Evolutionary conservation across 2,113 vertebrate genomes (phyloP).

Genomic region (Seriola quinqueradiata): DNA sequence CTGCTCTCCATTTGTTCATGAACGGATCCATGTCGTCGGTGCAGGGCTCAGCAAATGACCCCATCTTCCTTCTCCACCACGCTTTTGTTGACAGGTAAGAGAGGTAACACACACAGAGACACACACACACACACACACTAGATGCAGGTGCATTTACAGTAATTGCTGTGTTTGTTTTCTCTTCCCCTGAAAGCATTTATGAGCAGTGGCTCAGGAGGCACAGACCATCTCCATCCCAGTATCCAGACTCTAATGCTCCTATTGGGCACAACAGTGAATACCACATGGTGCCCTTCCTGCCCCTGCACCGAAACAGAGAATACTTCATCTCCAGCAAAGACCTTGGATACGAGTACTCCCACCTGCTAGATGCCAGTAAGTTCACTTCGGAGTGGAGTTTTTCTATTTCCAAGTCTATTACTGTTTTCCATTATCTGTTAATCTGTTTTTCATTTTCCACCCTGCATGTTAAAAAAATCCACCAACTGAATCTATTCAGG

Average conservation of each 20-base stretch:
- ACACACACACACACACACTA: background rate
- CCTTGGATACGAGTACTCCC: slow-evolving; percentile 94
- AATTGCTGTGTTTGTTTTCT: background rate
- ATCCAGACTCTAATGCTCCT: slow-evolving; percentile 91
- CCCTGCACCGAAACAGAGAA: slow-evolving; percentile 92
- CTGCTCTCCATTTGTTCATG: slow-evolving; percentile 94
- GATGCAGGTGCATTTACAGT: background rate
- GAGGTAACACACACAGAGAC: background rate
- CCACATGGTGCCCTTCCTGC: slow-evolving; percentile 96
- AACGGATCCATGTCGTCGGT: slow-evolving; percentile 97
- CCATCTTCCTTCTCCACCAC: slow-evolving; percentile 94
- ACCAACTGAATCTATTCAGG: background rate
- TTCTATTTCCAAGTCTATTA: background rate
- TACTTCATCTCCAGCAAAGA: slow-evolving; percentile 92
- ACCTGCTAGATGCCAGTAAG: slow-evolving; percentile 91
- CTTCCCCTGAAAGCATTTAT: slow-evolving; percentile 87
- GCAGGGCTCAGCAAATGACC: slow-evolving; percentile 95
- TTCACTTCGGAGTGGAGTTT: background rate
- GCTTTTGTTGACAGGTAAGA: slow-evolving; percentile 94
- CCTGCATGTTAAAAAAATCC: background rate
- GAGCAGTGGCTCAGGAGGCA: slow-evolving; percentile 94
- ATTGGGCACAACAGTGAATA: slow-evolving; percentile 95
- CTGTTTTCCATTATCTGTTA: background rate
- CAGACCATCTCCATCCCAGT: slow-evolving; percentile 86
- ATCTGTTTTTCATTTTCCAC: background rate